Evolutionary conservation across 2,797 vertebrate genomes (phyloP), one percentile per base, ranked within the genome.

Genomic region (Lithobates pipiens): DNA sequence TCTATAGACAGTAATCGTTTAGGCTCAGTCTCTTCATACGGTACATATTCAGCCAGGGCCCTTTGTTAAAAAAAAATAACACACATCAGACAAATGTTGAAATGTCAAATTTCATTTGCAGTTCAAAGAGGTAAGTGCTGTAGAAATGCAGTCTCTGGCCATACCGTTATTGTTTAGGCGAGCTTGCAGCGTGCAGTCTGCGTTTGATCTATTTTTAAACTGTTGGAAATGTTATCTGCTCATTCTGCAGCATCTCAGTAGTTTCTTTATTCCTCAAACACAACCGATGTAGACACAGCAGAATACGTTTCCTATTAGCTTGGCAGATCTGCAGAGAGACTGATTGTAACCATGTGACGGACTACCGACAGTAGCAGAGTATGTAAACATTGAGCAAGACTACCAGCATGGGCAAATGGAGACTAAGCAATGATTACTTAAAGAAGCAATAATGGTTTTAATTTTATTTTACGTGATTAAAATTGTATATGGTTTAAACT

Each of bases 51-150:
- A 25, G 68, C 32, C 25, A 34, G 10, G 61, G 61, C 50, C 36
- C 54, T 29, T 29, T 42, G 46, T 46, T 21, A 70, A 71, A 50
- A 80, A 81, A 81, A 70, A 73, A 61, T 7, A 13, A 10, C 42
- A 50, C 36, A 74, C 54, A 36, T 72, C 68, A 80, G 32, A 72
- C 46, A 82, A 72, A 73, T 72, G 23, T 54, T 70, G 27, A 73
- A 57, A 81, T 65, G 80, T 82, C 80, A 82, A 74, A 82, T 39
- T 73, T 25, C 34, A 82, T 82, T 82, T 82, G 9, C 36, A 74
- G 70, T 82, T 82, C 70, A 74, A 82, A 82, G 80, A 61, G 10
- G 39, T 82, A 32, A 74, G 34, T 50, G 18, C 3, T 42, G 15
- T n/a, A 39, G 77, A 79, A 63, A 32, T 70, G 32, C 79, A 18